Evolutionary conservation across 2,888 invertebrate genomes (phyloP).

Genomic region (Cerceris rybyensis): DNA sequence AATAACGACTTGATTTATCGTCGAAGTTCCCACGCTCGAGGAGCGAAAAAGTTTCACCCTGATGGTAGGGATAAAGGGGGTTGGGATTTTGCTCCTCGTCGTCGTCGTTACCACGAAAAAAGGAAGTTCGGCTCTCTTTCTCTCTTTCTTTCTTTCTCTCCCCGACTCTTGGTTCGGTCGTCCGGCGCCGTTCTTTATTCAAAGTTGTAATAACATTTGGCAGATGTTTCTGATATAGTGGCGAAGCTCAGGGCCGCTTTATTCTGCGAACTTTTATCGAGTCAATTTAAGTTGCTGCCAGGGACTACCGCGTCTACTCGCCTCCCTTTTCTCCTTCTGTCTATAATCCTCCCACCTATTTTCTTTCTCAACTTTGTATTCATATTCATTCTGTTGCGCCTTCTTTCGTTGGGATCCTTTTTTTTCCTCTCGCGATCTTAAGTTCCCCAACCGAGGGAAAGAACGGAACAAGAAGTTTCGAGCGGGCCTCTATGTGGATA

Average conservation of each 20-base stretch:
- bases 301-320: conserved; percentile 48
- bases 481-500: conserved; percentile 31
- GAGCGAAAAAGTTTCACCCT: conserved; percentile 56
- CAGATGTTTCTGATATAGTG: conserved; percentile 81
- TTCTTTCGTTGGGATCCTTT: conserved; percentile 23
- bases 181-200: conserved; percentile 79
- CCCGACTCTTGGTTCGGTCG: conserved; percentile 31
- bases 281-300: conserved; percentile 81
- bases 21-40: conserved; percentile 66
- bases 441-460: not conserved
- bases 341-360: conserved; percentile 14
- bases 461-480: conserved; percentile 22
- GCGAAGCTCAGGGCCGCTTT: conserved; percentile 76
- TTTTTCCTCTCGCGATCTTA: not conserved
- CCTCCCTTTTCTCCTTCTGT: conserved; percentile 57
- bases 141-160: conserved; percentile 35
- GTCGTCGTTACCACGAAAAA: conserved; percentile 46
- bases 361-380: conserved; percentile 52
- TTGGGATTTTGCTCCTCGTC: conserved; percentile 37
- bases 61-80: conserved; percentile 12
- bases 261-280: conserved; percentile 81
- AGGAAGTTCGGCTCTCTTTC: conserved; percentile 45
- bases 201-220: conserved; percentile 82
- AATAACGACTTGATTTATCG: conserved; percentile 72
- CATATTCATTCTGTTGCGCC: conserved; percentile 53